Base-by-base conservation (phyloP, 2,888 invertebrate species). In the Caenorhabditis doughertyi region DNA sequence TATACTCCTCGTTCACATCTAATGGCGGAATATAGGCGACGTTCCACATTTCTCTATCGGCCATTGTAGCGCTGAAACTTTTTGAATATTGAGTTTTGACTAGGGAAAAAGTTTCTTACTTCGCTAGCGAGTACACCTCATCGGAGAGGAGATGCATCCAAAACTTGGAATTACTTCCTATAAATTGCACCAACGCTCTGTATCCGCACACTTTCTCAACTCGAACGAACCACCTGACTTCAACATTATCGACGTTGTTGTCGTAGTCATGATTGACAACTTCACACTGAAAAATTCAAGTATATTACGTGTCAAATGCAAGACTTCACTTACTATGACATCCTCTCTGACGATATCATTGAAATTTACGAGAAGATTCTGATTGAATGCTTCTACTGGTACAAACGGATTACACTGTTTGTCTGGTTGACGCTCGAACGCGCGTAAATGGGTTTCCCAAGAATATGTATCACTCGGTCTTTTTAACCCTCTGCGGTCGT, bases 111-210 rank as follows among this genome's bases (percentile, higher is more conserved):
- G n/a, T n/a, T n/a, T 18, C 60, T 27, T 25, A 76, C 76, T 70
- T 42, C 7, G 98, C 98, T 4, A 98, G 97, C 18, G 97, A 96
- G 93, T 97, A 97, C n/a, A 98, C 96, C 92, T 96, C 95, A 23
- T 96, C 95, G 81, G 96, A 96, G 92, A 97, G 97, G 64, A 98
- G 93, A 90, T 97, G 97, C 5, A 97, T 95, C 98, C 98, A 98
- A 92, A 98, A 98, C 92, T 97, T 96, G 84, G 94, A 94, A 32
- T 96, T 8, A 32, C 53, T 23, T 16, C 98, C 98, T 93, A 98
- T 97, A 92, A 97, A 98, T 79, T 94, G 91, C 81, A 94, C 90
- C 68, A 93, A 90, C 3, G 94, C 94, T 88, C 93, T 93, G 89
- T 94, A 94, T 8, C 94, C 94, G 93, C 88, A 67, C 11, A 98